A percentile compares a stretch with the other conserved stretches of the same genome.
These are phyloP conservation scores for Lepidurus apus DNA, from an alignment of 1,140 invertebrate genomes.

Conservation along the genomic window DNA sequence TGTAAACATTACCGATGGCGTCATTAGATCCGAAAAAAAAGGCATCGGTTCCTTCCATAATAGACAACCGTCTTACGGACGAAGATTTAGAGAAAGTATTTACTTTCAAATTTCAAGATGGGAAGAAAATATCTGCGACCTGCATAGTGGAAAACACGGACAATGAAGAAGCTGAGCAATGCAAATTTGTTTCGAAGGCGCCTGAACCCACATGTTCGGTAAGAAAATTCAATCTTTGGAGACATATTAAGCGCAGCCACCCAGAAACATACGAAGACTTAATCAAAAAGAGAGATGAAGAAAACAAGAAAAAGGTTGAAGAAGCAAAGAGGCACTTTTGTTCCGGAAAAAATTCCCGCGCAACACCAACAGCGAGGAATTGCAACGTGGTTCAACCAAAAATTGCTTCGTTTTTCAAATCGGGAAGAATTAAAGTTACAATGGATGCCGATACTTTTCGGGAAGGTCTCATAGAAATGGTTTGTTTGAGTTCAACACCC, in stretches of 20 bases:
- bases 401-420: neutral
- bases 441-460: neutral
- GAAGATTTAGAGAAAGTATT: neutral
- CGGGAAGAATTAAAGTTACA: neutral
- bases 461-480: neutral
- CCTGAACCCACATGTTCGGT: neutral
- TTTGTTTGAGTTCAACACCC: neutral
- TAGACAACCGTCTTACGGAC: conserved; percentile 8
- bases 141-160: conserved; percentile 1
- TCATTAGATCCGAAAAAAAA: neutral
- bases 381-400: neutral
- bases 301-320: neutral
- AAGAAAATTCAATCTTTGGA: neutral
- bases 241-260: neutral
- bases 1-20: neutral
- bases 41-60: neutral
- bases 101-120: neutral
- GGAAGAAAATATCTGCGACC: neutral
- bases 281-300: conserved; percentile 2
- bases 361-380: neutral
- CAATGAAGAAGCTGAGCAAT: neutral
- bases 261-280: neutral
- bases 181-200: neutral
- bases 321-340: neutral
- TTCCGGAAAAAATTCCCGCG: neutral